phyloP scores from a whole-genome alignment of 2,797 vertebrate species.

The Gobio occitaniae region DNA sequence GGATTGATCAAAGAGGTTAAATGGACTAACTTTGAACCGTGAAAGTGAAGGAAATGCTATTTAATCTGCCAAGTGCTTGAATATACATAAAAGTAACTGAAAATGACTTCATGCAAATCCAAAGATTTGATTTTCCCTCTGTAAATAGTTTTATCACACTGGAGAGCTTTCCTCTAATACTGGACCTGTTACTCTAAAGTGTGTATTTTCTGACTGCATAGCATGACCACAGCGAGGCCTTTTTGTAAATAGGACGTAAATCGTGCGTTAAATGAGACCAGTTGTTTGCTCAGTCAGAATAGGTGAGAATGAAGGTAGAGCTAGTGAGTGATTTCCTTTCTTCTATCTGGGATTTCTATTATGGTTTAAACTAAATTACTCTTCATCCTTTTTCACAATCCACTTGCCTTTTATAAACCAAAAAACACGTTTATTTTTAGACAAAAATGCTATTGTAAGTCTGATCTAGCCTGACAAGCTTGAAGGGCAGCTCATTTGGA shows the following conservation, averaged over 20 bases:
- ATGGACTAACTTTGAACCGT: neutral
- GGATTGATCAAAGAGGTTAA: conserved; percentile 2
- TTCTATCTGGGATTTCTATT: conserved; percentile 26
- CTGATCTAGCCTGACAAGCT: neutral
- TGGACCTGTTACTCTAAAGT: neutral
- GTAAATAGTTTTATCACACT: neutral
- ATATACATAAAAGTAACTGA: neutral
- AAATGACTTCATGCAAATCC: conserved; percentile 14
- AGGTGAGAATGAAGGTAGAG: conserved; percentile 41
- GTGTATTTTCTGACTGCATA: conserved; percentile 7
- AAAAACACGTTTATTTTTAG: neutral
- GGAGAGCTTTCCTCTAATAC: neutral
- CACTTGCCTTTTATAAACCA: neutral
- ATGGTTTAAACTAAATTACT: neutral
- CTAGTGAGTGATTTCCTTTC: conserved; percentile 6
- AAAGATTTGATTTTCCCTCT: conserved; percentile 28
- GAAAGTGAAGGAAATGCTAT: neutral
- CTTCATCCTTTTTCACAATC: neutral
- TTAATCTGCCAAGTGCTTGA: conserved; percentile 21
- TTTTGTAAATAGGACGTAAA: conserved; percentile 29
- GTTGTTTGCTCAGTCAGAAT: conserved; percentile 1
- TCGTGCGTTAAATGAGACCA: neutral
- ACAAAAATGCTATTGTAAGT: neutral
- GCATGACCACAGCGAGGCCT: conserved; percentile 29
- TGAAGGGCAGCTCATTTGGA: neutral